phyloP scores from a whole-genome alignment of 2,113 vertebrate genomes.

The Dolichallabes microphthalmus region DNA sequence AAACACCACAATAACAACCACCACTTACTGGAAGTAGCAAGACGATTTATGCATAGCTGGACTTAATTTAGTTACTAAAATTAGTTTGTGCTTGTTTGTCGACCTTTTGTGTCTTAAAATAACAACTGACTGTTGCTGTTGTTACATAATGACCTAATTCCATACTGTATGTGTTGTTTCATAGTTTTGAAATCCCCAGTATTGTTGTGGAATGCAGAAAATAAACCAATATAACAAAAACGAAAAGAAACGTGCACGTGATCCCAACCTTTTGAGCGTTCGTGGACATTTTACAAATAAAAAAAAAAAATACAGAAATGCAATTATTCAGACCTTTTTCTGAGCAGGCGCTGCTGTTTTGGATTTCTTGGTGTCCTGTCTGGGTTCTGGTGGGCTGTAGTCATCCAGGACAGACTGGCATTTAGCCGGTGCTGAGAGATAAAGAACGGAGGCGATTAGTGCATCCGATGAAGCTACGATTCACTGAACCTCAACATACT shows the following conservation, averaged over 20 bases:
- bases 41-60: background rate
- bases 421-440: slow-evolving; percentile 57
- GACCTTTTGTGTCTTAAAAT: too few relatives aligned
- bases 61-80: background rate
- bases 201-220: too few relatives aligned
- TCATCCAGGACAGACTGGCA: slow-evolving; percentile 73
- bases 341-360: slow-evolving; percentile 72
- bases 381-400: slow-evolving; percentile 72
- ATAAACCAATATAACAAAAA: too few relatives aligned
- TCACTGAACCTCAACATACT: background rate
- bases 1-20: too few relatives aligned
- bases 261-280: too few relatives aligned
- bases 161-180: too few relatives aligned
- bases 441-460: background rate
- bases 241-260: too few relatives aligned
- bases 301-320: background rate
- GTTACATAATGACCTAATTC: too few relatives aligned
- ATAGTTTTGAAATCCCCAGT: too few relatives aligned
- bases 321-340: slow-evolving; percentile 81
- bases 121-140: too few relatives aligned
- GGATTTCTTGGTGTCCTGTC: slow-evolving; percentile 84
- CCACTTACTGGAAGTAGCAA: background rate
- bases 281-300: background rate
- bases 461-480: background rate
- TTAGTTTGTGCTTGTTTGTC: background rate